These are phyloP conservation scores for Epizoanthus scotinus DNA, from an alignment of 92 coral and sea anemone genomes.

Conservation along the genomic window DNA sequence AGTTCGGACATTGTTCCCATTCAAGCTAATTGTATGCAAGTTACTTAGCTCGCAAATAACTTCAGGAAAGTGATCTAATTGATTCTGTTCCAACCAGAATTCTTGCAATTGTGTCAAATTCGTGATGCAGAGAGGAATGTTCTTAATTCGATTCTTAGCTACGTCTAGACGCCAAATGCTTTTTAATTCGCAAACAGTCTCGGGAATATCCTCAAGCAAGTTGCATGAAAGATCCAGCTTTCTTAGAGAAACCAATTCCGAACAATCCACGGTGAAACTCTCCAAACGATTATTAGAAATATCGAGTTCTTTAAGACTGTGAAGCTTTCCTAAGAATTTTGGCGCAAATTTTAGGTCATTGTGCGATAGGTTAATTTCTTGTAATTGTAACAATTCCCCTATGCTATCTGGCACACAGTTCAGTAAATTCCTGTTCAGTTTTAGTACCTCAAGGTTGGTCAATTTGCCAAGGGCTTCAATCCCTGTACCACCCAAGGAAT, in stretches of 20 bases:
- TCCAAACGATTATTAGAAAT: slow-evolving; percentile 51
- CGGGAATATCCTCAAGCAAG: slow-evolving; percentile 28
- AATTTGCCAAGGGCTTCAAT: slow-evolving; percentile 35
- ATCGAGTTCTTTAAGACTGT: slow-evolving; percentile 37
- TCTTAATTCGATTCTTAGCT: slow-evolving; percentile 40
- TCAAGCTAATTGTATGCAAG: slow-evolving; percentile 42
- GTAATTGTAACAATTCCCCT: slow-evolving; percentile 2
- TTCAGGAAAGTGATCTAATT: slow-evolving; percentile 35
- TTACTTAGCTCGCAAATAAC: slow-evolving; percentile 41
- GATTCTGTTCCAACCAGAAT: slow-evolving; percentile 56
- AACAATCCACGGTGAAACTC: slow-evolving; percentile 36
- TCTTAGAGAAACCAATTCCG: background rate
- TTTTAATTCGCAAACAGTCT: slow-evolving; percentile 25
- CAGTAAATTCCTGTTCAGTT: slow-evolving; percentile 28
- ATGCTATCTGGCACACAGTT: slow-evolving; percentile 40
- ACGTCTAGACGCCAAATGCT: slow-evolving; percentile 46
- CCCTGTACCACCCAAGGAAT: slow-evolving; percentile 30
- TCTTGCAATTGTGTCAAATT: slow-evolving; percentile 24
- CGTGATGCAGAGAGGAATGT: slow-evolving; percentile 30
- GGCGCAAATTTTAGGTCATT: slow-evolving; percentile 44
- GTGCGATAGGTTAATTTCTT: slow-evolving; percentile 21
- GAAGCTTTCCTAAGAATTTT: slow-evolving; percentile 27
- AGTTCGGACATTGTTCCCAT: slow-evolving; percentile 38
- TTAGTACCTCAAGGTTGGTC: slow-evolving; percentile 27
- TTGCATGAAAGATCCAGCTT: slow-evolving; percentile 54